Evolutionary conservation across 2,797 vertebrate genomes (phyloP).

Genomic region (Ctenopoma kingsleyae): DNA sequence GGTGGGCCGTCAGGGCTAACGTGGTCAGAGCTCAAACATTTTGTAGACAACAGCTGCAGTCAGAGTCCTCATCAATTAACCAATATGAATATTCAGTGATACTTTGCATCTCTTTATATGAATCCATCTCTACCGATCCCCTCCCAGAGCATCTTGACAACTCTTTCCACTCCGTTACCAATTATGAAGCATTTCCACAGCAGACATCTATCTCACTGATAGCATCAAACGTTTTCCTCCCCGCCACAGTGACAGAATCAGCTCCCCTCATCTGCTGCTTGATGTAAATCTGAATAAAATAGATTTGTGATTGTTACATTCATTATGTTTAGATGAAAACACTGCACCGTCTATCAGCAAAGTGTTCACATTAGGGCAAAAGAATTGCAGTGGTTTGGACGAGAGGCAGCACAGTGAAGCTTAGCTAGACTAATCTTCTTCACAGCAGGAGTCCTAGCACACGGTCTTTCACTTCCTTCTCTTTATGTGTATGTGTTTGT

Average conservation of each 20-base stretch:
- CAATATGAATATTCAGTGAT: slow-evolving; percentile 60
- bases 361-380: slow-evolving; percentile 25
- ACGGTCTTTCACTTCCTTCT: slow-evolving; percentile 39
- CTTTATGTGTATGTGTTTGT: slow-evolving; percentile 17
- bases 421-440: slow-evolving; percentile 54
- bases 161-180: slow-evolving; percentile 32
- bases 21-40: slow-evolving; percentile 38
- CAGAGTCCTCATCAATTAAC: slow-evolving; percentile 45
- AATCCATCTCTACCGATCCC: slow-evolving; percentile 43
- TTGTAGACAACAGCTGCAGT: slow-evolving; percentile 53
- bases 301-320: slow-evolving; percentile 55
- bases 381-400: slow-evolving; percentile 32
- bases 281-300: slow-evolving; percentile 47
- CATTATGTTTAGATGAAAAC: slow-evolving; percentile 18
- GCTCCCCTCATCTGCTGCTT: slow-evolving; percentile 15
- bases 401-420: slow-evolving; percentile 35
- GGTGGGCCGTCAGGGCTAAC: background rate
- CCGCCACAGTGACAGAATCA: slow-evolving; percentile 11
- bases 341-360: background rate
- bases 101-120: slow-evolving; percentile 58
- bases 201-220: slow-evolving; percentile 28
- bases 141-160: slow-evolving; percentile 31
- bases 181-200: slow-evolving; percentile 41
- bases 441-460: slow-evolving; percentile 53
- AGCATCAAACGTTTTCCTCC: slow-evolving; percentile 24